Base-by-base conservation (phyloP, 2,888 invertebrate species). In the Caenorhabditis plicata region DNA sequence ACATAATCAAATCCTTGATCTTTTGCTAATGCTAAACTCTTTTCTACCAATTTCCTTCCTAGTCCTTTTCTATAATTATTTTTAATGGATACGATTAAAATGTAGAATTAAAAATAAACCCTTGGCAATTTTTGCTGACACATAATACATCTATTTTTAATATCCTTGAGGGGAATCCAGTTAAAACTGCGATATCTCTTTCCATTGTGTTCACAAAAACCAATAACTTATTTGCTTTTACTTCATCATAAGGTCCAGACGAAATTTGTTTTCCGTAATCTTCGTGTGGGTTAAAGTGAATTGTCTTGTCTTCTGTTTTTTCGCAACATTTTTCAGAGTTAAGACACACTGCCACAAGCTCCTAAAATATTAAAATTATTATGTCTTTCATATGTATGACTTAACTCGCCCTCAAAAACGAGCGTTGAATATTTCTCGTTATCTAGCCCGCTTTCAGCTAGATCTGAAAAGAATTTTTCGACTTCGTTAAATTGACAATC, bases 61-160 rank as follows among this genome's bases (percentile, higher is more conserved):
- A 69, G 41, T 39, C 69, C 69, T 39, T 56, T 39, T 15, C 68
- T 68, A 32, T 29, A 67, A 54, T 44, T 2, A 15, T 2, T 17
- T 4, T 20, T 23, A 17, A 13, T 20, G n/a, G 13, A 11, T 2
- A 29, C 11, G 23, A 15, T 26, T 35, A 19, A 3, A 36, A 17
- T 15, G 5, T 31, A 13, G 1, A 9, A 23, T 8, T 25, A 20
- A 8, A 13, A 4, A 19, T 42, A 31, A 11, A 64, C 68, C 64
- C 63, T 31, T 68, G 68, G 23, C 52, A 56, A 8, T 50, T 47
- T 22, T 52, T 51, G 5, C 62, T 53, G 1, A 69, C 69, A 26
- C 69, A 69, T 1, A 69, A 35, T 13, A 69, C 64, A 36, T 69
- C 69, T n/a, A 69, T 61, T 44, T 69, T 69, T 39, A 69, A 64